These are phyloP conservation scores for Puma concolor DNA, from an alignment of 2,113 vertebrate species.

Conservation along the genomic window DNA sequence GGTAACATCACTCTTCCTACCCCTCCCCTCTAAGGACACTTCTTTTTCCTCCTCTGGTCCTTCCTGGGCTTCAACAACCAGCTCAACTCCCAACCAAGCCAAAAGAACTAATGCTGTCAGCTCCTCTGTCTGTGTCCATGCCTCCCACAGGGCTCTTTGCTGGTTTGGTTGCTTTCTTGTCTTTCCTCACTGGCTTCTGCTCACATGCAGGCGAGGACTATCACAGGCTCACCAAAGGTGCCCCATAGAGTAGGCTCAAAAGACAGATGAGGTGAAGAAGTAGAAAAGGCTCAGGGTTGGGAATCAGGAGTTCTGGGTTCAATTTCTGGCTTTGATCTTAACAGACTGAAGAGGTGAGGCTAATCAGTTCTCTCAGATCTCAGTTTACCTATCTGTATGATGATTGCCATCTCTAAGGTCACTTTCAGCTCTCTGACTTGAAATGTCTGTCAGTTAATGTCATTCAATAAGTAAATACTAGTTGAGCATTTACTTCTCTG, in stretches of 20 bases:
- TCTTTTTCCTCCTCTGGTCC: not conserved
- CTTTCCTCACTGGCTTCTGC: constrained; percentile 1
- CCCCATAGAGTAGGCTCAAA: not conserved
- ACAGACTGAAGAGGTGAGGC: not conserved
- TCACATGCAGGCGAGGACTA: not conserved
- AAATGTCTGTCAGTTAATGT: constrained; percentile 2
- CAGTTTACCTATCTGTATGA: not conserved
- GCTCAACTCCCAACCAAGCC: not conserved
- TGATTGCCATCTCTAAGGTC: constrained; percentile 6
- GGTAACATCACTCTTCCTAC: not conserved
- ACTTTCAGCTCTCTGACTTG: constrained; percentile 47
- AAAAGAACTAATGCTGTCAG: not conserved
- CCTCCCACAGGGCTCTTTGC: not conserved
- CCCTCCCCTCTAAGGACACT: not conserved
- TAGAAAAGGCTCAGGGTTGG: not conserved
- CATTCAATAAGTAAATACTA: constrained; percentile 40
- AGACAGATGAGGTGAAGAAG: constrained; percentile 6
- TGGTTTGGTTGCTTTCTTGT: constrained; percentile 40
- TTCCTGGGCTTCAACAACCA: not conserved
- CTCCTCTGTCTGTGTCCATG: not conserved
- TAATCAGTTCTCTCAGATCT: constrained; percentile 28
- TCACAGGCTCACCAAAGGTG: constrained; percentile 1
- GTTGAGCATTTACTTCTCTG: not conserved
- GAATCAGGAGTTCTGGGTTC: constrained; percentile 8
- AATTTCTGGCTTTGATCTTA: not conserved